Evolutionary conservation across 2,113 vertebrate genomes (phyloP).

Genomic region (Larimichthys crocea): DNA sequence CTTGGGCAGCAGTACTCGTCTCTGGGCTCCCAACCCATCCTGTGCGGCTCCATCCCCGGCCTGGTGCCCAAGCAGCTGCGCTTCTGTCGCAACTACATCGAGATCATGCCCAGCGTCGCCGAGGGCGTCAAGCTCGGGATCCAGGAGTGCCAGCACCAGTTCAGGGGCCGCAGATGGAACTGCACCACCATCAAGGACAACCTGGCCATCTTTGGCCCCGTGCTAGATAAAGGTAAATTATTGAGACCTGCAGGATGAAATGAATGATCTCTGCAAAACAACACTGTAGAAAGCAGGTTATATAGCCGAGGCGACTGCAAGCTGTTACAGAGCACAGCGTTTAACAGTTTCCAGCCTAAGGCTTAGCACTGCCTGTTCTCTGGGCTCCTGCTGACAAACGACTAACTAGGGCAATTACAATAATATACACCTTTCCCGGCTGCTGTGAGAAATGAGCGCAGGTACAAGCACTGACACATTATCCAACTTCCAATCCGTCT

Average conservation of each 20-base stretch:
- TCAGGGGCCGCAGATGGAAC: constrained; percentile 96
- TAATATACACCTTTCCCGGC: constrained; percentile 76
- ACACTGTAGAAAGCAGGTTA: constrained; percentile 19
- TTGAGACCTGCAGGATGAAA: background rate
- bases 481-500: constrained; percentile 53
- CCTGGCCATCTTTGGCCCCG: constrained; percentile 95
- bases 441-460: constrained; percentile 61
- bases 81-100: constrained; percentile 97
- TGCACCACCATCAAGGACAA: constrained; percentile 96
- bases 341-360: constrained; percentile 49
- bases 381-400: constrained; percentile 67
- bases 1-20: constrained; percentile 94
- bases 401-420: constrained; percentile 74
- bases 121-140: constrained; percentile 95
- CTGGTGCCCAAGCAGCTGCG: constrained; percentile 97
- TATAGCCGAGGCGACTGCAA: constrained; percentile 32
- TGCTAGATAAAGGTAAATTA: constrained; percentile 91
- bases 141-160: constrained; percentile 97
- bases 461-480: constrained; percentile 74
- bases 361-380: constrained; percentile 56
- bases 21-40: constrained; percentile 92
- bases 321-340: constrained; percentile 52
- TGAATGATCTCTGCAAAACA: constrained; percentile 23
- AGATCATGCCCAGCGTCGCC: constrained; percentile 98
- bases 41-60: constrained; percentile 96